Evolutionary conservation across 1,140 invertebrate species (phyloP).

Genomic region (Manduca sexta): DNA sequence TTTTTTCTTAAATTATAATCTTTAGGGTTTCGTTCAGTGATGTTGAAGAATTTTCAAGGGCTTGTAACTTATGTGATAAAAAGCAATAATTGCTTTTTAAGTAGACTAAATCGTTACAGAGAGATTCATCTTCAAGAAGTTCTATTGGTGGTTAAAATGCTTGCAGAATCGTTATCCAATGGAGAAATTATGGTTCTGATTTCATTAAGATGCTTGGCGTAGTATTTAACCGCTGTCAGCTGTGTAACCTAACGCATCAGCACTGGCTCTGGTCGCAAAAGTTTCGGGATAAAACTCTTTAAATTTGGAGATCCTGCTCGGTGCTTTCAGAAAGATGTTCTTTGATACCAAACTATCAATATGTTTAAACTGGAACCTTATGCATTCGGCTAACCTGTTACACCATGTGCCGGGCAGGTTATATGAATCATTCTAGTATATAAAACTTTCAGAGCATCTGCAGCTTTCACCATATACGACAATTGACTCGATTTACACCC

Average conservation of each 20-base stretch:
- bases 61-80: no score
- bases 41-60: no score
- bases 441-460: constrained; percentile 21
- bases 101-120: no score
- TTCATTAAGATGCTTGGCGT: constrained; percentile 31
- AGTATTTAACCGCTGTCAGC: constrained; percentile 43
- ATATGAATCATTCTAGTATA: constrained; percentile 23
- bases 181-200: constrained; percentile 13
- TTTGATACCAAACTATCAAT: constrained; percentile 38
- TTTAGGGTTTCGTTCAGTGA: no score
- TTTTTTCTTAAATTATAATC: constrained; percentile 1
- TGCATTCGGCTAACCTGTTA: constrained; percentile 44
- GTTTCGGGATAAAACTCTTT: constrained; percentile 33
- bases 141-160: no score
- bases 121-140: no score
- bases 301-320: constrained; percentile 31
- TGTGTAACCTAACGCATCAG: constrained; percentile 59
- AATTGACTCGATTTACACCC: no score
- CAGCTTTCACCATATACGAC: constrained; percentile 36
- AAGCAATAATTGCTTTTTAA: no score
- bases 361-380: constrained; percentile 28
- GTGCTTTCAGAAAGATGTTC: constrained; percentile 36
- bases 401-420: constrained; percentile 47
- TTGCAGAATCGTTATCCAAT: not conserved
- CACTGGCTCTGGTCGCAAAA: constrained; percentile 48